phyloP scores from a whole-genome alignment of 2,797 vertebrate species.

The Pagetopsis macropterus region DNA sequence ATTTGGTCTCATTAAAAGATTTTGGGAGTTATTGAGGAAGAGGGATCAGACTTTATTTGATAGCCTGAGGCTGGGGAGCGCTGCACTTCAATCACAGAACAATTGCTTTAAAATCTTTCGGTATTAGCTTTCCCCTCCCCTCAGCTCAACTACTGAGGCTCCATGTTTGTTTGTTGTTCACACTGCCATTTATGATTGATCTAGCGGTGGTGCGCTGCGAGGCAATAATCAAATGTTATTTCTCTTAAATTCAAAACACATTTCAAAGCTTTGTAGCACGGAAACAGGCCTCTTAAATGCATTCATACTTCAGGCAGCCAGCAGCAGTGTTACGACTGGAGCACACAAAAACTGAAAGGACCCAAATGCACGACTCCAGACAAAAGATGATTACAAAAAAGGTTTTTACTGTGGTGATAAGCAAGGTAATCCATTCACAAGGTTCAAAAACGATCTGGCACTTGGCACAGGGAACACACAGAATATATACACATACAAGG shows the following conservation, averaged over 20 bases:
- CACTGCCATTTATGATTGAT: constrained; percentile 46
- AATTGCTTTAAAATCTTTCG: constrained; percentile 57
- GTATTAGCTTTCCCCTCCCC: constrained; percentile 38
- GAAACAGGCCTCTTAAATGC: constrained; percentile 1
- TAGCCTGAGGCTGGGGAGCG: constrained; percentile 38
- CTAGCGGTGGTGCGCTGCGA: constrained; percentile 14
- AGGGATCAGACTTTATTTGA: constrained; percentile 64
- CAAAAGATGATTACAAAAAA: no score
- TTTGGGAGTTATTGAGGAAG: constrained; percentile 50
- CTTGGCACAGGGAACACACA: no score
- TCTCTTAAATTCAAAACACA: constrained; percentile 54
- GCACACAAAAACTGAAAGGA: no score
- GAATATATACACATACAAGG: no score
- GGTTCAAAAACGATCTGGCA: no score
- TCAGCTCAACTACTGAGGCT: constrained; percentile 32
- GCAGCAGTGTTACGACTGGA: neutral
- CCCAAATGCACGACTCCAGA: no score
- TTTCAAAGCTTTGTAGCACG: constrained; percentile 31
- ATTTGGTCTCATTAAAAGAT: constrained; percentile 72
- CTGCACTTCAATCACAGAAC: constrained; percentile 60
- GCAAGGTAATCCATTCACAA: no score
- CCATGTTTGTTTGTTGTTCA: constrained; percentile 48
- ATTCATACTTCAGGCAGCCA: constrained; percentile 10
- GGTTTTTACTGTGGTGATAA: no score
- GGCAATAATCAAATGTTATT: constrained; percentile 56